Conservation (phyloP, 2,797 vertebrate species). For the Garrulus glandarius region DNA sequence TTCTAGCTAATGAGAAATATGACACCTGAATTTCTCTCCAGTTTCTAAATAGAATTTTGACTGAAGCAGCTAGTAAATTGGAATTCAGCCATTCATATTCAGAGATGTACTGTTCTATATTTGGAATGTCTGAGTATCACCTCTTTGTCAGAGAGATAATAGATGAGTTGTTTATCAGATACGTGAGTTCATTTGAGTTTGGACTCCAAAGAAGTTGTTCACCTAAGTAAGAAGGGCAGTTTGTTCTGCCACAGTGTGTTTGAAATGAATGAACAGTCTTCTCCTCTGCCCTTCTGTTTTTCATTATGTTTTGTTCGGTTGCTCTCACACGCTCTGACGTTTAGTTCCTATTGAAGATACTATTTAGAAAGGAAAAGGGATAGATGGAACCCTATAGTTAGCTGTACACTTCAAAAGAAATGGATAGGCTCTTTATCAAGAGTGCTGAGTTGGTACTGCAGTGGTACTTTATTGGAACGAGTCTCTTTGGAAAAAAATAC, state of each 20-base stretch:
- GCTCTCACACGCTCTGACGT: fast-evolving
- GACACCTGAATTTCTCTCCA: background rate
- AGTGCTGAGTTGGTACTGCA: background rate
- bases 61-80: background rate
- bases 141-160: background rate
- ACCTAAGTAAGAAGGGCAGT: background rate
- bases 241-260: background rate
- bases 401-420: background rate
- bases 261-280: background rate
- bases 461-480: background rate
- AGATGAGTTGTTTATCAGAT: background rate
- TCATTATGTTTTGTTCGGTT: background rate
- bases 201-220: background rate
- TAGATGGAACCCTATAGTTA: background rate
- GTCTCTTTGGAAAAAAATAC: background rate
- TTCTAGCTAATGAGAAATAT: background rate
- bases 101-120: background rate
- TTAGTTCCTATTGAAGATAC: background rate
- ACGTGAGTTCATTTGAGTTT: background rate
- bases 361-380: background rate
- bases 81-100: background rate
- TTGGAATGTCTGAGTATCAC: background rate
- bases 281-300: background rate
- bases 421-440: background rate
- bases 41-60: background rate